Percentiles rank a stretch among this genome's conserved stretches.
These are phyloP conservation scores for Eilema sororculum DNA, from an alignment of 2,888 invertebrate species.

Conservation along the genomic window DNA sequence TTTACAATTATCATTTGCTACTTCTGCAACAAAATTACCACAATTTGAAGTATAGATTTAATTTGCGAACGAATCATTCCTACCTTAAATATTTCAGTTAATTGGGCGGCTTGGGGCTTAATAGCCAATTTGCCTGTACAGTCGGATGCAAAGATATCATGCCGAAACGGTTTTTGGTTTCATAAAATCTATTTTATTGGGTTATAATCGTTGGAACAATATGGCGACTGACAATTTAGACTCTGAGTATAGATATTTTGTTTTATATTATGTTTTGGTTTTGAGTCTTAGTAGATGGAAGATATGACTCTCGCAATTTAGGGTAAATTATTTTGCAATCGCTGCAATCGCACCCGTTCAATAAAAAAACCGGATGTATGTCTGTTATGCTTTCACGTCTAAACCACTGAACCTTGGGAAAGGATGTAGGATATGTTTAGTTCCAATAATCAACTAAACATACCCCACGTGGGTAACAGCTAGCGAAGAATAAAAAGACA, in stretches of 20 bases:
- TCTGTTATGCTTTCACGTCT: too few relatives aligned
- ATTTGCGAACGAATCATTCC: constrained; percentile 6
- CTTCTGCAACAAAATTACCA: background rate
- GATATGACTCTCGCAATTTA: too few relatives aligned
- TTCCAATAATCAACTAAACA: too few relatives aligned
- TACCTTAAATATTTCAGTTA: constrained; percentile 7
- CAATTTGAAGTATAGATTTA: background rate
- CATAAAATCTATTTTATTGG: constrained; percentile 13
- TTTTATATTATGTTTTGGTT: background rate
- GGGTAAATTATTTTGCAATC: background rate
- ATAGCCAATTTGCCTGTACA: constrained; percentile 12
- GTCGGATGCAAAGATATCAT: constrained; percentile 13
- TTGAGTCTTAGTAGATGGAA: background rate
- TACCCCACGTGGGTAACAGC: too few relatives aligned
- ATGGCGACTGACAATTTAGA: background rate
- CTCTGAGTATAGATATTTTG: background rate
- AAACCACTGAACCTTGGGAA: too few relatives aligned
- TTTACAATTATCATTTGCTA: background rate
- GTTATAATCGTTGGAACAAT: constrained; percentile 12
- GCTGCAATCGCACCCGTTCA: too few relatives aligned
- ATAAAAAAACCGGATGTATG: too few relatives aligned
- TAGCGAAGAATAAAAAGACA: too few relatives aligned
- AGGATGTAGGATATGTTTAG: too few relatives aligned
- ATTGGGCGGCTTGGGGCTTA: constrained; percentile 4
- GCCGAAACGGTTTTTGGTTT: constrained; percentile 4